Percentiles rank a stretch among this genome's conserved stretches.
Evolutionary conservation across 2,888 invertebrate species (phyloP).

Genomic region (Lacanobia wlatinum): DNA sequence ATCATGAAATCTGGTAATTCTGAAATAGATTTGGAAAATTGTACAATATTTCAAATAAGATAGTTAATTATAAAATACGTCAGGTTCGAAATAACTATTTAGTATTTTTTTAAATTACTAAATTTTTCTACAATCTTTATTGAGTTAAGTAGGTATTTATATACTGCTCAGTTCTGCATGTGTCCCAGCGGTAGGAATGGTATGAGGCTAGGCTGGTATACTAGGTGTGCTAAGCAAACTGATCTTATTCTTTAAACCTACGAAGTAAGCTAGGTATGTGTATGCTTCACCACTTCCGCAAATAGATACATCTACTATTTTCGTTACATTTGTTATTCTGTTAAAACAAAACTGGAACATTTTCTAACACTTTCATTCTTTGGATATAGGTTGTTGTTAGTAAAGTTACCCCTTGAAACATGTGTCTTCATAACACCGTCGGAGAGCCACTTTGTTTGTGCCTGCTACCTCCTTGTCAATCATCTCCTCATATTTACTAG

Average conservation of each 20-base stretch:
- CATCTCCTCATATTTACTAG: slow-evolving; percentile 47
- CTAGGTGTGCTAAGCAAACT: not conserved
- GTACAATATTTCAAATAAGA: no score
- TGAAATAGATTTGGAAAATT: no score
- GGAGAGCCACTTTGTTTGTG: slow-evolving; percentile 50
- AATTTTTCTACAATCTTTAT: no score
- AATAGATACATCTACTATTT: not conserved
- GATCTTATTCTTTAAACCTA: not conserved
- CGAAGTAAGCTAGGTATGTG: not conserved
- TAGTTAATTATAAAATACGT: no score
- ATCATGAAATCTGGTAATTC: no score
- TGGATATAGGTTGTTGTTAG: slow-evolving; percentile 7
- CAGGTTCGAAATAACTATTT: no score
- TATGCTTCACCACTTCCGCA: not conserved
- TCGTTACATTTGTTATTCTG: not conserved
- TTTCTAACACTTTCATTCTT: not conserved
- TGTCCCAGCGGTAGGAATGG: not conserved
- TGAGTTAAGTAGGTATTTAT: no score
- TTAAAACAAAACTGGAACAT: slow-evolving; percentile 7
- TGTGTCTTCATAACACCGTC: slow-evolving; percentile 26
- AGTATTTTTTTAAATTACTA: no score
- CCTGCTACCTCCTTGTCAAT: slow-evolving; percentile 56
- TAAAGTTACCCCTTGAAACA: slow-evolving; percentile 41
- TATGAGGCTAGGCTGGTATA: not conserved
- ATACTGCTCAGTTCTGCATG: not conserved